phyloP scores from a whole-genome alignment of 2,113 vertebrate genomes.

The Benitochromis conjunctus region DNA sequence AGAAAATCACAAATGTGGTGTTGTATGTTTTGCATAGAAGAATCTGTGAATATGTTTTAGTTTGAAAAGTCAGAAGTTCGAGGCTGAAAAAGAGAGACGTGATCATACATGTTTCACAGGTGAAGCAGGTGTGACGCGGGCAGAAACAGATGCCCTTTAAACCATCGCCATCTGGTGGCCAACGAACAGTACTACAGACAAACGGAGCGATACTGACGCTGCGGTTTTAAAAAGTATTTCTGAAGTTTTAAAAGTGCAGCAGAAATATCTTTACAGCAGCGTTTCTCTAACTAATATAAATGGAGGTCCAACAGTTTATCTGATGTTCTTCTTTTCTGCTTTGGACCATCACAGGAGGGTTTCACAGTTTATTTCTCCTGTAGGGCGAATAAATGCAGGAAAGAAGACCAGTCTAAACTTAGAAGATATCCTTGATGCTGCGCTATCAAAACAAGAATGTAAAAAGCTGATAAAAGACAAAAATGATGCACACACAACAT shows the following conservation, averaged over 20 bases:
- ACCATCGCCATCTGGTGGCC: fast-evolving
- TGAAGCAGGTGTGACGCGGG: fast-evolving
- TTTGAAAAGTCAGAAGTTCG: fast-evolving
- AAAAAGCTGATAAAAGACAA: background rate
- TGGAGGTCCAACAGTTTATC: background rate
- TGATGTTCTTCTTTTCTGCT: background rate
- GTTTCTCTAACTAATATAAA: no score
- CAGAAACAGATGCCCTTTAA: background rate
- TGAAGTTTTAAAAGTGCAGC: no score
- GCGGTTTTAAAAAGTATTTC: background rate
- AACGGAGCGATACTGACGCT: background rate
- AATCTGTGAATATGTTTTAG: background rate
- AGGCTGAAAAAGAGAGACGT: background rate
- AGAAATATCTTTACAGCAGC: no score
- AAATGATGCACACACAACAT: background rate
- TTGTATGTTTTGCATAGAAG: fast-evolving
- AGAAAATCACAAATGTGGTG: fast-evolving
- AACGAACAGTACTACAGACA: background rate
- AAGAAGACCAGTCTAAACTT: no score
- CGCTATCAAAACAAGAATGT: background rate
- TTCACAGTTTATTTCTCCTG: background rate
- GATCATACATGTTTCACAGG: background rate
- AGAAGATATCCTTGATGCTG: no score
- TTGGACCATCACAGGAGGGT: background rate
- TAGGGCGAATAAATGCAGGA: no score